phyloP scores from a whole-genome alignment of 2,888 invertebrate genomes.

The Diloba caeruleocephala region DNA sequence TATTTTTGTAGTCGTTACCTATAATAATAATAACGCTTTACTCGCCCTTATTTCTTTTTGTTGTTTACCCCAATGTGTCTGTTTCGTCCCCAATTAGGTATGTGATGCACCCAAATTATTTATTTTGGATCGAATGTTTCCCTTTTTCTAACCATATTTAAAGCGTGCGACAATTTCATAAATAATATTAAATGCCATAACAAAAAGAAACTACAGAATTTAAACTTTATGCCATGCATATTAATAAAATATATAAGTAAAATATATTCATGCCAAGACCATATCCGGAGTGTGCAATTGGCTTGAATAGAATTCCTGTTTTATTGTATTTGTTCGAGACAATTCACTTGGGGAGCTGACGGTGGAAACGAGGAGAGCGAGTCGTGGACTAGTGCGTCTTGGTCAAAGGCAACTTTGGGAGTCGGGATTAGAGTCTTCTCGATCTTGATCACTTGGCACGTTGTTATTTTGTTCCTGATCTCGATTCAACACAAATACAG shows the following conservation, averaged over 20 bases:
- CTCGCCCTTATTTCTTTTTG: conserved; percentile 36
- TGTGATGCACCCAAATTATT: not conserved
- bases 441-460: conserved; percentile 65
- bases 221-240: conserved; percentile 10
- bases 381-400: conserved; percentile 52
- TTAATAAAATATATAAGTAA: conserved; percentile 12
- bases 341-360: conserved; percentile 27
- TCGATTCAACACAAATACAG: conserved; percentile 73
- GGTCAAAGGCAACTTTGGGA: conserved; percentile 66
- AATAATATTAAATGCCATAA: conserved; percentile 4
- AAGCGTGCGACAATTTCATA: not conserved
- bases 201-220: not conserved
- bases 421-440: conserved; percentile 54
- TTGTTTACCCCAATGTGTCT: conserved; percentile 20
- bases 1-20: conserved; percentile 27
- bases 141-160: conserved; percentile 1
- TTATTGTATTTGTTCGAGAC: conserved; percentile 41
- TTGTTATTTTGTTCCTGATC: conserved; percentile 79
- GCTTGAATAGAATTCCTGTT: conserved; percentile 10
- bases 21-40: conserved; percentile 23
- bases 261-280: conserved; percentile 16
- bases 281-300: conserved; percentile 4
- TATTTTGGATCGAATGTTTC: conserved; percentile 1
- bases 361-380: conserved; percentile 43
- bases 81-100: conserved; percentile 5